A percentile compares a stretch with the other conserved stretches of the same genome.
Evolutionary conservation across 2,113 vertebrate genomes (phyloP).

Genomic region (Tyrannus savana): DNA sequence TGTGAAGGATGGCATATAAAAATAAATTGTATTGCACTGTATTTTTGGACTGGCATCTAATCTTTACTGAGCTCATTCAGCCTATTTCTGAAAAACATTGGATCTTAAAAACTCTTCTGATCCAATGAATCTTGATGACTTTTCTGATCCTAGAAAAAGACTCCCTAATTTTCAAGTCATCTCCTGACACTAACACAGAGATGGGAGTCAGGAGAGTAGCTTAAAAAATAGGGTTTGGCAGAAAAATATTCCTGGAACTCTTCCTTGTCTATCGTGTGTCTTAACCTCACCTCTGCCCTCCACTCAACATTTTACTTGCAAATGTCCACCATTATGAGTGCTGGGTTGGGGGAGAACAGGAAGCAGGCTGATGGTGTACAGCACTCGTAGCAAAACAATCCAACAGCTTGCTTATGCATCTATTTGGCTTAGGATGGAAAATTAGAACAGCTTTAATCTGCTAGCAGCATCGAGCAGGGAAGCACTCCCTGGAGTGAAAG

Average conservation of each 20-base stretch:
- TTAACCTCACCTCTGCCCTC: slow-evolving; percentile 40
- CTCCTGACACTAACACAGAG: slow-evolving; percentile 58
- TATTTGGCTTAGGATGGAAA: slow-evolving; percentile 79
- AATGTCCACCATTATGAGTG: slow-evolving; percentile 51
- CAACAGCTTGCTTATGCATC: slow-evolving; percentile 82
- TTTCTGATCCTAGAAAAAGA: slow-evolving; percentile 63
- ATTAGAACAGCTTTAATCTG: slow-evolving; percentile 81
- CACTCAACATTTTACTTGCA: slow-evolving; percentile 64
- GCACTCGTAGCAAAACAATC: slow-evolving; percentile 37
- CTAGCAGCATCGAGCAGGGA: slow-evolving; percentile 71
- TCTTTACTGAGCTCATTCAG: slow-evolving; percentile 67
- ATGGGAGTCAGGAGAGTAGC: slow-evolving; percentile 30
- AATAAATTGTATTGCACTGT: slow-evolving; percentile 73
- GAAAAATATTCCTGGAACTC: slow-evolving; percentile 20
- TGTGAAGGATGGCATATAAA: slow-evolving; percentile 74
- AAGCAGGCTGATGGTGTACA: background rate
- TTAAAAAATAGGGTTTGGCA: slow-evolving; percentile 47
- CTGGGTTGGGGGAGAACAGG: background rate
- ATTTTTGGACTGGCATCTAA: slow-evolving; percentile 72
- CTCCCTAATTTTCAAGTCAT: slow-evolving; percentile 69
- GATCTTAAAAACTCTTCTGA: slow-evolving; percentile 68
- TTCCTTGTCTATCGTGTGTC: background rate
- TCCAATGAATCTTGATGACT: slow-evolving; percentile 72
- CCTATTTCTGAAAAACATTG: slow-evolving; percentile 67
- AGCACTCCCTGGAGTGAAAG: slow-evolving; percentile 74